A percentile compares a stretch with the other conserved stretches of the same genome.
phyloP scores from a whole-genome alignment of 2,113 vertebrate genomes.

The Pyxicephalus adspersus region DNA sequence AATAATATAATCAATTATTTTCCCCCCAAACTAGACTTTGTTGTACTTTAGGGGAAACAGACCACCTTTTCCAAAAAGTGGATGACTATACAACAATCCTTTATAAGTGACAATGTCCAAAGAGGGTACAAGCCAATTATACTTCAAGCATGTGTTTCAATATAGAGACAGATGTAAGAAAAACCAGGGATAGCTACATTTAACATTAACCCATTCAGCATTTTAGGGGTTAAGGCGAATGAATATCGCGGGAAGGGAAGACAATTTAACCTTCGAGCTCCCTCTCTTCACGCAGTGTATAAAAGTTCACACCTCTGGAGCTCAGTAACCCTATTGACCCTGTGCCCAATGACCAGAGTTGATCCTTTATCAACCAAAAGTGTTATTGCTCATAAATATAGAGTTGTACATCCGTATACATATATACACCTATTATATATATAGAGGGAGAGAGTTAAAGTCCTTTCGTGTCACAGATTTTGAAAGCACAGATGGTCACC shows the following conservation, averaged over 20 bases:
- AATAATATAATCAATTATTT: constrained; percentile 33
- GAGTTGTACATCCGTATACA: constrained; percentile 54
- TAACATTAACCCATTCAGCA: constrained; percentile 42
- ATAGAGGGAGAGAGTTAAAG: constrained; percentile 26
- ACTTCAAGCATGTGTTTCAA: constrained; percentile 36
- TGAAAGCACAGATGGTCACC: constrained; percentile 56
- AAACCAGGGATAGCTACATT: constrained; percentile 33
- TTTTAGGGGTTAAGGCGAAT: constrained; percentile 47
- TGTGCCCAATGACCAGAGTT: constrained; percentile 34
- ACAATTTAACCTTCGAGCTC: constrained; percentile 36
- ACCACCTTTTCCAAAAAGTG: neutral
- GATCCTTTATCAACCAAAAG: constrained; percentile 46
- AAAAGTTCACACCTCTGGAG: constrained; percentile 35
- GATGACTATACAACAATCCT: constrained; percentile 6
- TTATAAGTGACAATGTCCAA: constrained; percentile 23
- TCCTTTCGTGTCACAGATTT: constrained; percentile 51
- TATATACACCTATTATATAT: constrained; percentile 52
- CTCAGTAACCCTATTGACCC: constrained; percentile 41
- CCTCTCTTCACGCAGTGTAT: constrained; percentile 27
- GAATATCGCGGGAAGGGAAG: constrained; percentile 35
- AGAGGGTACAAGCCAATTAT: constrained; percentile 4
- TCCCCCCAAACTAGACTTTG: neutral
- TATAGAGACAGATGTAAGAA: constrained; percentile 15
- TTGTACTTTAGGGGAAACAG: too few relatives aligned
- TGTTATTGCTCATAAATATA: constrained; percentile 58